Conservation (phyloP, 2,797 vertebrate species). For the Enteromius thamalakanensis region DNA sequence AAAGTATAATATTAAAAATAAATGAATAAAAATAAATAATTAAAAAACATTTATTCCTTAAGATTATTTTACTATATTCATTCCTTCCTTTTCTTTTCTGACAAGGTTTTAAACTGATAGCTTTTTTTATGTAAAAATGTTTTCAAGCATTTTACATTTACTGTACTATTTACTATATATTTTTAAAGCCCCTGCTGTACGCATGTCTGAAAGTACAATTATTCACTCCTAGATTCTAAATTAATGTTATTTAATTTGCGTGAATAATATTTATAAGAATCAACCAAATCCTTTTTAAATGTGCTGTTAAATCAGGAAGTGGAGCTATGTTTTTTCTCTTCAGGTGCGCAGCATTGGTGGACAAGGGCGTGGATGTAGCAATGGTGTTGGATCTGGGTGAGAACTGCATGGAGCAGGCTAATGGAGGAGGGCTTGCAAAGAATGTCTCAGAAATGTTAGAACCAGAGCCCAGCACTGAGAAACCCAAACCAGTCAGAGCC, state of each 20-base stretch:
- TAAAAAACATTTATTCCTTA: background rate
- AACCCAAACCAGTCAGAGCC: slow-evolving; percentile 47
- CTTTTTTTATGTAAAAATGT: background rate
- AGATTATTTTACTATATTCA: background rate
- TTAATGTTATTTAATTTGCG: background rate
- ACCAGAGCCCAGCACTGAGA: slow-evolving; percentile 55
- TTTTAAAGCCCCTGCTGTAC: background rate
- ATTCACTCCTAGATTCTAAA: background rate
- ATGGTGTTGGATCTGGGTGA: slow-evolving; percentile 88
- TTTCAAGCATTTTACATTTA: background rate
- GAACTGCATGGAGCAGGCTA: slow-evolving; percentile 78
- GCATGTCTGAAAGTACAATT: background rate
- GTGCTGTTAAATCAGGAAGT: background rate
- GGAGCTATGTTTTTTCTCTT: background rate
- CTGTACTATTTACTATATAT: background rate
- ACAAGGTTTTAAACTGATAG: background rate
- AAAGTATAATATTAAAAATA: background rate
- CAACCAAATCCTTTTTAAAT: background rate
- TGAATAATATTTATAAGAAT: background rate
- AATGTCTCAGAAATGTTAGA: slow-evolving; percentile 59
- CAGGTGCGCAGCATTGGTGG: slow-evolving; percentile 58
- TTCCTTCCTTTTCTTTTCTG: background rate
- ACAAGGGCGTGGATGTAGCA: slow-evolving; percentile 65
- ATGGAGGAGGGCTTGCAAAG: slow-evolving; percentile 60
- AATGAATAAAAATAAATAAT: background rate